phyloP scores from a whole-genome alignment of 2,113 vertebrate species.

The Brachyhypopomus gauderio region DNA sequence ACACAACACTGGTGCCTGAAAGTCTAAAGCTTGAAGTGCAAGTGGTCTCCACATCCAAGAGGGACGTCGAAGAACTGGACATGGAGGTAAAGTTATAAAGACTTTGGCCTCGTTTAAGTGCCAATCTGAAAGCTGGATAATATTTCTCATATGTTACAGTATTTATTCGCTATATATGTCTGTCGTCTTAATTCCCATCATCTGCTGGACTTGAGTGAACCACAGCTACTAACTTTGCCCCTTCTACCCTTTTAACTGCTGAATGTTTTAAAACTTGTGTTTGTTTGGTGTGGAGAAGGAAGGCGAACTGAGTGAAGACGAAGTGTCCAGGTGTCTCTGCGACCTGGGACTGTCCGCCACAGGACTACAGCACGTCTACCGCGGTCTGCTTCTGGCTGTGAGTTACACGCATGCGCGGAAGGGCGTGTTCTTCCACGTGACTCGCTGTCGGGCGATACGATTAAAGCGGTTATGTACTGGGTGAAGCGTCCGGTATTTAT shows the following conservation, averaged over 20 bases:
- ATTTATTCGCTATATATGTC: background rate
- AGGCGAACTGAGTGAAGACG: conserved; percentile 75
- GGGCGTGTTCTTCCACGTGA: too few relatives aligned
- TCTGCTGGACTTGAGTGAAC: too few relatives aligned
- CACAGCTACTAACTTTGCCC: too few relatives aligned
- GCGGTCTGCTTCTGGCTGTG: conserved; percentile 79
- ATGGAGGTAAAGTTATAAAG: conserved; percentile 59
- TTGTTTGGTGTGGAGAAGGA: conserved; percentile 59
- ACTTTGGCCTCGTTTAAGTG: too few relatives aligned
- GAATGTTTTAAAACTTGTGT: background rate
- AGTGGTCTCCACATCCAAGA: background rate
- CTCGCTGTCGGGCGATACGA: too few relatives aligned
- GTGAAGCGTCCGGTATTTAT: too few relatives aligned
- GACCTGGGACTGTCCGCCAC: conserved; percentile 73
- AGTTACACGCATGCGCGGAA: conserved; percentile 59
- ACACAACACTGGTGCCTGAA: background rate
- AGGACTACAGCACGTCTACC: conserved; percentile 79
- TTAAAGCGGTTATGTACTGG: too few relatives aligned
- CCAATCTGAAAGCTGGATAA: background rate
- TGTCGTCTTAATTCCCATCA: too few relatives aligned
- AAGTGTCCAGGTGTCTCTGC: conserved; percentile 70
- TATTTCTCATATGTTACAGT: background rate
- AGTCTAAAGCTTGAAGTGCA: background rate
- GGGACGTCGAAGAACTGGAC: background rate
- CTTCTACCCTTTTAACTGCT: too few relatives aligned